These are phyloP conservation scores for Agrotis exclamationis DNA, from an alignment of 2,888 invertebrate genomes.

Conservation along the genomic window DNA sequence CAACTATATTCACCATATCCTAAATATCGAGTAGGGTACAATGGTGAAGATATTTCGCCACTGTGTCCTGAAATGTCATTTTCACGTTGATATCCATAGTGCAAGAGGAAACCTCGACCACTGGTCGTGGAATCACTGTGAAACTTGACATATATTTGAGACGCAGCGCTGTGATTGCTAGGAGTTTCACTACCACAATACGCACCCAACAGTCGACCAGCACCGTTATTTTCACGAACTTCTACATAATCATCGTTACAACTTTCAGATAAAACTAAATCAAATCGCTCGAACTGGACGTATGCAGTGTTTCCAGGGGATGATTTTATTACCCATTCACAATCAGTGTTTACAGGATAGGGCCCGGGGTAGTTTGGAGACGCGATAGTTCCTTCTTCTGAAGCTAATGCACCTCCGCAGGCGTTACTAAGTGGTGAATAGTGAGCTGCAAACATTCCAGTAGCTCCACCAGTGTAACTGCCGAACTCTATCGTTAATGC, in stretches of 20 bases:
- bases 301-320: slow-evolving; percentile 93
- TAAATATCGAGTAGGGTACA: slow-evolving; percentile 92
- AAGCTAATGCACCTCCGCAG: slow-evolving; percentile 95
- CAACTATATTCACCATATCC: slow-evolving; percentile 91
- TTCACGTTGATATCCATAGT: slow-evolving; percentile 93
- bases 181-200: slow-evolving; percentile 94
- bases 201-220: slow-evolving; percentile 92
- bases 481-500: slow-evolving; percentile 90
- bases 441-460: slow-evolving; percentile 82
- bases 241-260: slow-evolving; percentile 97
- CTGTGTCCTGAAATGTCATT: slow-evolving; percentile 93
- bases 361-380: slow-evolving; percentile 96
- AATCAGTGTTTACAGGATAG: slow-evolving; percentile 93
- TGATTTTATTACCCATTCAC: slow-evolving; percentile 92
- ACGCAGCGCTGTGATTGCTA: slow-evolving; percentile 90
- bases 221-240: slow-evolving; percentile 92
- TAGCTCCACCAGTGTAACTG: slow-evolving; percentile 73
- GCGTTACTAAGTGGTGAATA: slow-evolving; percentile 90
- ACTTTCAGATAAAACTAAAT: slow-evolving; percentile 93
- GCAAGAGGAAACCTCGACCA: slow-evolving; percentile 94
- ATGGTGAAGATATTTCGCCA: slow-evolving; percentile 95
- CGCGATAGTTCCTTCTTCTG: slow-evolving; percentile 94
- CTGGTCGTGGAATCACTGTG: slow-evolving; percentile 92
- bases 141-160: slow-evolving; percentile 94
- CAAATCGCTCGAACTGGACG: slow-evolving; percentile 93